phyloP scores from a whole-genome alignment of 2,888 invertebrate species.

The Apamea sordens region DNA sequence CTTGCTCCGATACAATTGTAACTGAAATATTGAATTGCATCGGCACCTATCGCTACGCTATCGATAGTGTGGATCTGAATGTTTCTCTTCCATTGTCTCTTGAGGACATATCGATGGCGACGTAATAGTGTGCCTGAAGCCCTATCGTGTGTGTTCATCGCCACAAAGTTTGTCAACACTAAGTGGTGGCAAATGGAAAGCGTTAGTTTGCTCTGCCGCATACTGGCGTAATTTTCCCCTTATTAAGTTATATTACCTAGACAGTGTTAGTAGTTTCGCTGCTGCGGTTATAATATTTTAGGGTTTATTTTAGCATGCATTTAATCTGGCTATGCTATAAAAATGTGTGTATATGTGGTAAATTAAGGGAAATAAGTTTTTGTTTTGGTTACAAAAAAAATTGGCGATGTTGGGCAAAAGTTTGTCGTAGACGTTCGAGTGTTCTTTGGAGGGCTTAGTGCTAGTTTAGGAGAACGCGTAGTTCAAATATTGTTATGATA shows the following conservation, averaged over 20 bases:
- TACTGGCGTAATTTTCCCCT: slow-evolving; percentile 45
- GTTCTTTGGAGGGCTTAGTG: not conserved
- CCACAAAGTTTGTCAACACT: slow-evolving; percentile 61
- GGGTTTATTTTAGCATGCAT: slow-evolving; percentile 32
- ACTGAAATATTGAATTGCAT: slow-evolving; percentile 57
- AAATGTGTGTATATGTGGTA: too few species aligned
- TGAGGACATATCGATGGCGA: slow-evolving; percentile 37
- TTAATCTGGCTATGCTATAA: slow-evolving; percentile 10
- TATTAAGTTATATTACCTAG: slow-evolving; percentile 51
- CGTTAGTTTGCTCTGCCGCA: slow-evolving; percentile 48
- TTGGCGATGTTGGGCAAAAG: not conserved
- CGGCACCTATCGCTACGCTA: slow-evolving; percentile 26
- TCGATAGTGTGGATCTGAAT: slow-evolving; percentile 41
- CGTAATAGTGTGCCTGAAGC: slow-evolving; percentile 31
- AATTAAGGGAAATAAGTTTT: not conserved
- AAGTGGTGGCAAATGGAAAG: slow-evolving; percentile 60
- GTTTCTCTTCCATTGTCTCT: slow-evolving; percentile 51
- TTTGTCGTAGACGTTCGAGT: slow-evolving; percentile 11
- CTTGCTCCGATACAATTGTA: slow-evolving; percentile 26
- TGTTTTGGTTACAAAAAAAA: not conserved
- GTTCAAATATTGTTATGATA: slow-evolving; percentile 15
- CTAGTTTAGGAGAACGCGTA: not conserved
- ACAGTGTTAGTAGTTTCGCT: slow-evolving; percentile 39
- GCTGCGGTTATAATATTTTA: slow-evolving; percentile 36
- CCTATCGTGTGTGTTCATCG: slow-evolving; percentile 52